Conservation (phyloP, 2,797 vertebrate genomes). For the Tamandua tetradactyla region DNA sequence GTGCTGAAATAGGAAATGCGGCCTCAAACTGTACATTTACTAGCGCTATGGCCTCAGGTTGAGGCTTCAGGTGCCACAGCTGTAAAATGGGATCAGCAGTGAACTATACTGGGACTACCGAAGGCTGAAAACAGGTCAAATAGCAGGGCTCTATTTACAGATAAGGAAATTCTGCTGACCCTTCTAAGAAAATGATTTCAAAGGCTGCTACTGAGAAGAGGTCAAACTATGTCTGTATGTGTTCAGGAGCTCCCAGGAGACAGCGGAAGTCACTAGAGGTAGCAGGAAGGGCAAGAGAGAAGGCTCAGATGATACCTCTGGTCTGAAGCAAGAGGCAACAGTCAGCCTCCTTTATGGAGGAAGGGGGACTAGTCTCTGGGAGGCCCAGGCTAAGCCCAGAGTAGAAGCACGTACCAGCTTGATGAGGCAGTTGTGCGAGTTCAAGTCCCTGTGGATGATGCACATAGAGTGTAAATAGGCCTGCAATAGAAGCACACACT, state of each 20-base stretch:
- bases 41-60: background rate
- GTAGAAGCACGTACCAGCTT: constrained; percentile 90
- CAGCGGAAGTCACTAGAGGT: background rate
- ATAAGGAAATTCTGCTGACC: background rate
- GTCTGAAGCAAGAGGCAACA: background rate
- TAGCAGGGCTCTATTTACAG: background rate
- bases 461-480: constrained; percentile 96
- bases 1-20: background rate
- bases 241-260: background rate
- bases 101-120: background rate
- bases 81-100: background rate
- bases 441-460: constrained; percentile 97
- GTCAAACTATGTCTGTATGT: background rate
- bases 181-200: background rate
- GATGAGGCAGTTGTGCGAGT: constrained; percentile 97
- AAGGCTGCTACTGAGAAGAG: background rate
- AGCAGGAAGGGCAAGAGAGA: background rate
- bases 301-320: background rate
- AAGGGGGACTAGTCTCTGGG: background rate
- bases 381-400: background rate
- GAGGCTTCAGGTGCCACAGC: background rate
- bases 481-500: constrained; percentile 82
- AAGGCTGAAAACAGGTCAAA: background rate
- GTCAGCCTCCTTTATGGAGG: background rate
- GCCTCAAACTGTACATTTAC: background rate